Evolutionary conservation across 1,140 invertebrate species (phyloP).

Genomic region (Papilio polytes): DNA sequence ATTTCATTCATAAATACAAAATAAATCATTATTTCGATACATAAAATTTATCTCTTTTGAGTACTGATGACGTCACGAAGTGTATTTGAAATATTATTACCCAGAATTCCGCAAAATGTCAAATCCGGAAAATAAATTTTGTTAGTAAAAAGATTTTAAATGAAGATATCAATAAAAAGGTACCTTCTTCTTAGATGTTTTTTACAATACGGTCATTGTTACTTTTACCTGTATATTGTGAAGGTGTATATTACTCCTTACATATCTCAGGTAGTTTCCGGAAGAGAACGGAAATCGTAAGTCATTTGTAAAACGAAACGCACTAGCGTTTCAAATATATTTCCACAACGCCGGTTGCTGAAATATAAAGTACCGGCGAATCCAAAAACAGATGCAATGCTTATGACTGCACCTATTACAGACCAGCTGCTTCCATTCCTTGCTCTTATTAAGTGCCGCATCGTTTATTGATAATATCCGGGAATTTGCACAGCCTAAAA

Average conservation of each 20-base stretch:
- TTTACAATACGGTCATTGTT: neutral
- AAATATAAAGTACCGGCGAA: conserved; percentile 18
- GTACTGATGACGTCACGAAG: too few species aligned
- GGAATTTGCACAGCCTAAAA: neutral
- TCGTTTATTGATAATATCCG: neutral
- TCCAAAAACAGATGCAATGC: conserved; percentile 34
- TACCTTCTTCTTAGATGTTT: neutral
- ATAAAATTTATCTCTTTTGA: too few species aligned
- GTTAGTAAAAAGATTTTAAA: neutral
- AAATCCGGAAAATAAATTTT: neutral
- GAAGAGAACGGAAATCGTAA: neutral
- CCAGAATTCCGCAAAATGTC: too few species aligned
- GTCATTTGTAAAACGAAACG: conserved; percentile 29
- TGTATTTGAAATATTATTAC: too few species aligned
- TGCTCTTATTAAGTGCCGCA: conserved; percentile 25
- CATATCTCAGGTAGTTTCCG: conserved; percentile 3
- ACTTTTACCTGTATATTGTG: neutral
- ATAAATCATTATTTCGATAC: too few species aligned
- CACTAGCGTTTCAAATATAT: conserved; percentile 20
- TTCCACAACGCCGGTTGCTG: neutral
- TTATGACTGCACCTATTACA: conserved; percentile 30
- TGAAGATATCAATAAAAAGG: neutral
- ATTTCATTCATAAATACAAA: too few species aligned
- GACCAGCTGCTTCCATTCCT: conserved; percentile 37
- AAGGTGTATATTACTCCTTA: neutral